Base-by-base conservation (phyloP, 2,888 invertebrate genomes). In the Tupiocoris notatus region DNA sequence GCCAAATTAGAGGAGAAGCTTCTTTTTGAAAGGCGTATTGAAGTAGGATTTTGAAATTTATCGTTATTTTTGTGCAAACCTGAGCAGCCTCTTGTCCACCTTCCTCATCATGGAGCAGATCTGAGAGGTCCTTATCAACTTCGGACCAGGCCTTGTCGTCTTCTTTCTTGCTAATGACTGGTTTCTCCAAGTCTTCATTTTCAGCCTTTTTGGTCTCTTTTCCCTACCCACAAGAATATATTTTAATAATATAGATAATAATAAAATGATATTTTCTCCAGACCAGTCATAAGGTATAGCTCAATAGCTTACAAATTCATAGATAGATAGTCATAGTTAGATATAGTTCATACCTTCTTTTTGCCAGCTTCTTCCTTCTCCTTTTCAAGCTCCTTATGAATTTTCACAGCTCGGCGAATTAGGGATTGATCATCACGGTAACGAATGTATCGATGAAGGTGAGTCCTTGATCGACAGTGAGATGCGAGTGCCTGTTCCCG, bases 61-160 rank as follows among this genome's bases (percentile, higher is more conserved):
- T n/a, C n/a, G n/a, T n/a, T n/a, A n/a, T n/a, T n/a, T n/a, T n/a
- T n/a, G n/a, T n/a, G n/a, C n/a, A n/a, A 7, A 39, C 39, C 89
- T 90, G 24, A 88, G 89, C 82, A 90, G n/a, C 59, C 20, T 68
- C 62, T 17, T 18, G 2, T 0, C 23, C 61, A 6, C 22, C 25
- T 17, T 71, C 71, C 24, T 61, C 71, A 25, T 71, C 71, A 18
- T 71, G 25, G 39, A 59, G 59, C 17, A 59, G 71, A 82, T 92
- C 92, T 2, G 92, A 92, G 78, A 93, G 86, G 83, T 92, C 92
- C 82, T 92, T 92, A 83, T 92, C 92, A 25, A 92, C 92, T 83
- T 92, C 92, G 23, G 91, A 92, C 92, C 92, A 92, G 75, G 91
- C 82, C 81, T 92, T 91, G 81, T 91, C 91, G 80, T 90, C 89